Conservation (phyloP, 2,113 vertebrate genomes). For the Polypterus senegalus region DNA sequence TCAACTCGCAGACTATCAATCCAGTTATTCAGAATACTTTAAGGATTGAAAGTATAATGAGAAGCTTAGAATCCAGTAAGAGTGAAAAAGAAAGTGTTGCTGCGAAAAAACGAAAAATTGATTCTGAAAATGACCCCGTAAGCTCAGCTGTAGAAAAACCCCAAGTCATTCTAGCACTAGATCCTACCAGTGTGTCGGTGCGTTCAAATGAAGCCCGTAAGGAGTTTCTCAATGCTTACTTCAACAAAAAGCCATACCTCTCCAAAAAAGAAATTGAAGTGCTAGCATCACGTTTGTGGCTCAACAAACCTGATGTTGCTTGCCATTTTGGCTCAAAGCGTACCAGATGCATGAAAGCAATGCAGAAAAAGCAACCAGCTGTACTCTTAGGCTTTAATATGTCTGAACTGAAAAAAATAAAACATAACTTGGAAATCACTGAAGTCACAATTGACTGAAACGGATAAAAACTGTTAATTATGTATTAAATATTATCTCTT, state of each 20-base stretch:
- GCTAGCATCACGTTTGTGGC: constrained; percentile 54
- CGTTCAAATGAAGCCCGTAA: constrained; percentile 60
- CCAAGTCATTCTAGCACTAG: constrained; percentile 49
- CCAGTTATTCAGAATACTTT: constrained; percentile 39
- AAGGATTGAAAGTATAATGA: constrained; percentile 44
- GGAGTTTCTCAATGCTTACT: constrained; percentile 77
- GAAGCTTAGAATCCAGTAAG: constrained; percentile 42
- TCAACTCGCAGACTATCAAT: constrained; percentile 8
- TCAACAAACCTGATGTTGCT: constrained; percentile 67
- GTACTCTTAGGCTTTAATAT: constrained; percentile 86
- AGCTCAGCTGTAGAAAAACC: constrained; percentile 25
- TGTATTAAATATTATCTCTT: too few species aligned
- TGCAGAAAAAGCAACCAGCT: constrained; percentile 52
- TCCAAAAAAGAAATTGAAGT: constrained; percentile 65
- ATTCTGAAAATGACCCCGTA: constrained; percentile 31
- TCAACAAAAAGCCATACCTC: constrained; percentile 74
- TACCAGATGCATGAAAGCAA: constrained; percentile 66
- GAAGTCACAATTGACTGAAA: constrained; percentile 19
- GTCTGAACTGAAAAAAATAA: constrained; percentile 68
- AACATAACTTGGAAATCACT: constrained; percentile 59
- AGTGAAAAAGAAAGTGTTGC: constrained; percentile 45
- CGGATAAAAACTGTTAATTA: constrained; percentile 4
- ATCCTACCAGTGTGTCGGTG: constrained; percentile 51
- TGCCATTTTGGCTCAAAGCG: constrained; percentile 71
- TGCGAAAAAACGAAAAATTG: constrained; percentile 51